Evolutionary conservation across 1,140 invertebrate species (phyloP), one percentile per base, ranked within the genome.

Genomic region (Drosophila pseudoananassae): DNA sequence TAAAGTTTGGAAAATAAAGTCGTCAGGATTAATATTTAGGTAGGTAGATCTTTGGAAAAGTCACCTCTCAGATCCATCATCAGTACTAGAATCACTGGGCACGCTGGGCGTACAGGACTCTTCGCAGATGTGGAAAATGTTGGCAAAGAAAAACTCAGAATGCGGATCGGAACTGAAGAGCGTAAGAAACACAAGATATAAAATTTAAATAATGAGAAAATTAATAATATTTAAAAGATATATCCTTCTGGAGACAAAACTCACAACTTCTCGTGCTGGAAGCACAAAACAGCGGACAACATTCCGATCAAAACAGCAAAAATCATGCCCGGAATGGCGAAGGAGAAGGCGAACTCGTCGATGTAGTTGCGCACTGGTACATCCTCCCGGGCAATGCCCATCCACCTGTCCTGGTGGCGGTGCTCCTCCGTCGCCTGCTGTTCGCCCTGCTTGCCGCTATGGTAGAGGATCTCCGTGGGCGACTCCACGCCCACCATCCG

Each of bases 201-300:
- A 49, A 61, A 70, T 36, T 55, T 60, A 27, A 59, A 43, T 52
- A 50, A 46, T 20, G 17, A 20, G 0, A 10, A 51, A 69, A 64
- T 47, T 29, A 25, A 36, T 33, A 3, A 29, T 38, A 23, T 29
- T 23, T 20, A 40, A 17, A 29, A 33, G 29, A 17, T 51, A 7
- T 10, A 1, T 9, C 9, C 29, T 38, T 53, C 46, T 31, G 33
- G 2, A 31, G 20, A 40, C 12, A 95, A 29, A 33, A 75, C 96
- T 96, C 92, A 97, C 97, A 96, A 93, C 89, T 95, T 94, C 58
- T 96, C 95, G 81, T 96, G 95, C 68, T 96, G 94, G 58, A 96
- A 94, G 91, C 96, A 97, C 9, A 97, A 92, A 1, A 96, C 94
- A 12, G 95, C 94, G 4, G 96, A 95, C 0, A 97, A 87, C 3